These are phyloP conservation scores for Typhlichthys eigenmanni DNA, from an alignment of 2,797 vertebrate genomes.

Conservation along the genomic window DNA sequence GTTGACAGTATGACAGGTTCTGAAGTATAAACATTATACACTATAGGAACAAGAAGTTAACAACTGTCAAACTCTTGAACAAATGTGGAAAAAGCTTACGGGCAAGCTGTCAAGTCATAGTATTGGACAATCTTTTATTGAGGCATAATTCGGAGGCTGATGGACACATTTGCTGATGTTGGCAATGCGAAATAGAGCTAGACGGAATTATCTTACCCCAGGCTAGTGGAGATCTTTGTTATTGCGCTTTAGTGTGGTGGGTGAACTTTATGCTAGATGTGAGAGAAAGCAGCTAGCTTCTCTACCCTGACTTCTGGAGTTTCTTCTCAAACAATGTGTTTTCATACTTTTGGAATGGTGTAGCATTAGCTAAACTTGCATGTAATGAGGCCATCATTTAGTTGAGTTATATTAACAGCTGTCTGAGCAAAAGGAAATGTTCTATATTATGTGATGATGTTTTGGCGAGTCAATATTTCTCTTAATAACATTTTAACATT, in stretches of 20 bases:
- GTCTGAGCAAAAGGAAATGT: too few species aligned
- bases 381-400: too few species aligned
- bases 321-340: constrained; percentile 4
- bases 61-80: constrained; percentile 25
- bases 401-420: too few species aligned
- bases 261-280: constrained; percentile 34
- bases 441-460: too few species aligned
- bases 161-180: constrained; percentile 56
- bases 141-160: constrained; percentile 59
- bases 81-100: constrained; percentile 37
- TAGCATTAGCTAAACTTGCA: neutral
- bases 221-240: constrained; percentile 52
- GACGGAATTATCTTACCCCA: constrained; percentile 46
- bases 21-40: constrained; percentile 37
- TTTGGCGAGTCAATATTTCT: too few species aligned
- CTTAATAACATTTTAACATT: too few species aligned
- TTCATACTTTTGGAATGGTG: constrained; percentile 1
- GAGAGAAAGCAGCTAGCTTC: constrained; percentile 13
- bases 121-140: constrained; percentile 49
- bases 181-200: constrained; percentile 18
- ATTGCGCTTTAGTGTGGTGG: constrained; percentile 22
- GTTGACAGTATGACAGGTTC: constrained; percentile 13
- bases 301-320: constrained; percentile 20
- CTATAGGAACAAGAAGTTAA: constrained; percentile 30
- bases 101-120: constrained; percentile 46